Conservation (phyloP, 2,113 vertebrate genomes). For the Copsychus sechellarum region DNA sequence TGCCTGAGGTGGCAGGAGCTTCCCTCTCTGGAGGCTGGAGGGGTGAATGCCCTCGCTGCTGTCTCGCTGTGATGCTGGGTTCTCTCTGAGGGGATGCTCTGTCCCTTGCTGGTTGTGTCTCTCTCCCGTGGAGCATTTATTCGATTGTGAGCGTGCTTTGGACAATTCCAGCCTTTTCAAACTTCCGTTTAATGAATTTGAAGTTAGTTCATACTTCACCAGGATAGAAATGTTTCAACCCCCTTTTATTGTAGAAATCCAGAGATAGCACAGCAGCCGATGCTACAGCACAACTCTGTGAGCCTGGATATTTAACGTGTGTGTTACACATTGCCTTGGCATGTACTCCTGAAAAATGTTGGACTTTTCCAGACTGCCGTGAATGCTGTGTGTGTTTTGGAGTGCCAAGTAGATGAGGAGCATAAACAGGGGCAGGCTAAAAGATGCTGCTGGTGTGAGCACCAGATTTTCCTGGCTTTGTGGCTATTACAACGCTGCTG, state of each 20-base stretch:
- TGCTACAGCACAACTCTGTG: neutral
- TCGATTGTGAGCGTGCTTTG: neutral
- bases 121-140: neutral
- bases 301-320: neutral
- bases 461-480: neutral
- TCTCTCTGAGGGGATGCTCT: neutral
- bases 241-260: neutral
- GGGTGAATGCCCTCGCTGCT: neutral
- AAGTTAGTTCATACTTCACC: constrained; percentile 30
- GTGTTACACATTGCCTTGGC: neutral
- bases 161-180: neutral
- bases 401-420: neutral
- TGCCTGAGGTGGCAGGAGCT: neutral
- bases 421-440: neutral
- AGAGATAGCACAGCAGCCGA: neutral
- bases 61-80: neutral
- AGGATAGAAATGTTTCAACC: neutral
- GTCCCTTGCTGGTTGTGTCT: neutral
- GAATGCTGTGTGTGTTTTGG: neutral
- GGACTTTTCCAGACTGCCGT: neutral
- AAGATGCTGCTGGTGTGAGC: neutral
- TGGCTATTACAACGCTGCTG: neutral
- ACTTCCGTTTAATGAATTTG: neutral
- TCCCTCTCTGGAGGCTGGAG: neutral
- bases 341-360: neutral